Conservation (phyloP, 1,140 invertebrate genomes). For the Mesaphorura yosii region DNA sequence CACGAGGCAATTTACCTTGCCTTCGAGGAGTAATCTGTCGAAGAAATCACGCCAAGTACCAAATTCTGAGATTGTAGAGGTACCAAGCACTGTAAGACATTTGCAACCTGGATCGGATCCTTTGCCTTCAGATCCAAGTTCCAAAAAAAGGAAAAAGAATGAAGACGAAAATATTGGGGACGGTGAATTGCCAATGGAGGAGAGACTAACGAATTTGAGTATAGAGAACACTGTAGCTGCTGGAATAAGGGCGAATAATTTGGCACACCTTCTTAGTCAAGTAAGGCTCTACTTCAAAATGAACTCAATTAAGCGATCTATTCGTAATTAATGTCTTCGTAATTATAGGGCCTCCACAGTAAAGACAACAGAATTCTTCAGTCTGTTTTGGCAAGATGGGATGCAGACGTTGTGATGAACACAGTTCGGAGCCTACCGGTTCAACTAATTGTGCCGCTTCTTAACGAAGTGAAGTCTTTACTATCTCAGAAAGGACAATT, state of each 20-base stretch:
- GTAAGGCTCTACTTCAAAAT: conserved; percentile 16
- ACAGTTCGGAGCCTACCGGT: conserved; percentile 51
- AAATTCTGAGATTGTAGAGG: conserved; percentile 1
- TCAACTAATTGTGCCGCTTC: conserved; percentile 46
- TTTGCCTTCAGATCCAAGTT: neutral
- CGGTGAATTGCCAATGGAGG: conserved; percentile 58
- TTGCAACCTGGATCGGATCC: conserved; percentile 17
- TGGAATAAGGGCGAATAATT: conserved; percentile 47
- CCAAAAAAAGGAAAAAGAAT: conserved; percentile 39
- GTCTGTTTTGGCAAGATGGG: conserved; percentile 44
- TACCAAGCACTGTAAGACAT: conserved; percentile 27
- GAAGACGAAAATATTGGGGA: conserved; percentile 33
- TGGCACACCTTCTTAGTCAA: conserved; percentile 55
- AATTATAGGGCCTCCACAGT: conserved; percentile 57
- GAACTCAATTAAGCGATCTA: neutral
- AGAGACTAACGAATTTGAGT: conserved; percentile 57
- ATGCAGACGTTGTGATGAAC: conserved; percentile 46
- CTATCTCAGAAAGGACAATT: conserved; percentile 48
- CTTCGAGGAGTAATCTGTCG: neutral
- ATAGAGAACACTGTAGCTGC: conserved; percentile 39
- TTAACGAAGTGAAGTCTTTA: conserved; percentile 48
- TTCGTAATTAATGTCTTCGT: neutral
- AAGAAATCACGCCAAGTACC: conserved; percentile 13
- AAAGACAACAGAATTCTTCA: conserved; percentile 53
- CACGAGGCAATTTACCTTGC: conserved; percentile 9